Conservation (phyloP, 2,113 vertebrate species). For the Nasalis larvatus region DNA sequence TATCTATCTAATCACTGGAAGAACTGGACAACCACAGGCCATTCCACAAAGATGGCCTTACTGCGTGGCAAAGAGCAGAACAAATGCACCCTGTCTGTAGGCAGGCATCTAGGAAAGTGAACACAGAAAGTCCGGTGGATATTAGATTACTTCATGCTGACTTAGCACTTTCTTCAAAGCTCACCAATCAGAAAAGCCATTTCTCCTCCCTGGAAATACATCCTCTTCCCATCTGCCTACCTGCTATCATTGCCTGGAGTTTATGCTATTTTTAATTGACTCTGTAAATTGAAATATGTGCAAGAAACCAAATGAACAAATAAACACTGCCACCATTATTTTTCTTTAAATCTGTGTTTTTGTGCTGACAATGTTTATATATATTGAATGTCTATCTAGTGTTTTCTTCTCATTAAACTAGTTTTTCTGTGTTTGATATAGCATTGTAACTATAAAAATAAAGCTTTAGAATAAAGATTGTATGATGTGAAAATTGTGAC, state of each 20-base stretch:
- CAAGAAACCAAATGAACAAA: neutral
- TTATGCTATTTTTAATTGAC: slow-evolving; percentile 24
- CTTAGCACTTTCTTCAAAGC: neutral
- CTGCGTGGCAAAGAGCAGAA: neutral
- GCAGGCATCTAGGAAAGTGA: neutral
- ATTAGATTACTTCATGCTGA: neutral
- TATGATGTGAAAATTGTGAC: neutral
- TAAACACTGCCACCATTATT: neutral
- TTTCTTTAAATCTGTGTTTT: neutral
- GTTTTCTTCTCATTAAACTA: neutral
- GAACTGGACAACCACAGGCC: neutral
- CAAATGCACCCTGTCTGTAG: neutral
- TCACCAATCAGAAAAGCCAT: neutral
- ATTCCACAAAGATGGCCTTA: neutral
- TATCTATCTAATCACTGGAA: neutral
- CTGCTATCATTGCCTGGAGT: neutral
- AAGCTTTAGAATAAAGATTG: neutral
- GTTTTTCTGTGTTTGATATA: neutral
- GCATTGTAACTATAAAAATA: neutral
- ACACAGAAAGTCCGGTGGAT: neutral
- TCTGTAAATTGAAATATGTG: neutral
- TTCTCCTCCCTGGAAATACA: neutral
- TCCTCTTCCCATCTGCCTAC: neutral
- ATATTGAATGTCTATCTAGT: neutral
- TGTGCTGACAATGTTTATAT: neutral